Base-by-base conservation (phyloP, 2,797 vertebrate species). In the Distichodus sexfasciatus region DNA sequence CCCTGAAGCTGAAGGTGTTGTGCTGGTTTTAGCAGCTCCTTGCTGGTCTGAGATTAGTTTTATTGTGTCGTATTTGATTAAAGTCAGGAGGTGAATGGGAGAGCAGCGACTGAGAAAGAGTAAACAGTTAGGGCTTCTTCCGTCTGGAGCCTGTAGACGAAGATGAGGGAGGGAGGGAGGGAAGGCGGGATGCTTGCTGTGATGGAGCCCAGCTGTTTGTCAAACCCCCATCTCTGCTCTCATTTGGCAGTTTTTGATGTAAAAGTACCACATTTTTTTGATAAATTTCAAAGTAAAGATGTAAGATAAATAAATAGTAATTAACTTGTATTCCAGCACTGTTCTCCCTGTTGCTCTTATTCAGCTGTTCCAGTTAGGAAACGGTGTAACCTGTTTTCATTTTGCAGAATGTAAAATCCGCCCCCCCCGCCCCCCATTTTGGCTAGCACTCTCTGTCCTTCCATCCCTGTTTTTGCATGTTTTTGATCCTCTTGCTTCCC, bases 401-500 rank as follows among this genome's bases (percentile, higher is more conserved):
- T 11, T 46, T 21, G 43, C 17, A 43, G 40, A 4, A 43, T 15
- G 17, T 43, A 40, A 40, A 14, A 36, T 7, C 36, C 11, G 12
- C 57, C 14, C 28, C 29, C 48, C 68, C 31, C 6, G 2, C 35
- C 33, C 46, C 26, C 36, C 19, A 12, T 3, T n/a, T 24, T 7
- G 40, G 3, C 53, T 28, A 68, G 48, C 28, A 33, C 5, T 40
- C 36, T 21, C 41, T 51, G 57, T 66, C 43, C 66, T 3, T 59
- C 19, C 48, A 17, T 51, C 0, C 38, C 0, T 33, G 31, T 36
- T 35, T 21, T 33, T 61, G 33, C 7, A 3, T 33, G 28, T 15
- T 23, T 79, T 82, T 69, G 80, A 60, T 54, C 29, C 60, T 36
- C 38, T 43, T 15, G 28, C 33, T 66, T 70, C 14, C 33, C 24